Evolutionary conservation across 2,113 vertebrate genomes (phyloP), one percentile per base, ranked within the genome.

Genomic region (Ochotona princeps): DNA sequence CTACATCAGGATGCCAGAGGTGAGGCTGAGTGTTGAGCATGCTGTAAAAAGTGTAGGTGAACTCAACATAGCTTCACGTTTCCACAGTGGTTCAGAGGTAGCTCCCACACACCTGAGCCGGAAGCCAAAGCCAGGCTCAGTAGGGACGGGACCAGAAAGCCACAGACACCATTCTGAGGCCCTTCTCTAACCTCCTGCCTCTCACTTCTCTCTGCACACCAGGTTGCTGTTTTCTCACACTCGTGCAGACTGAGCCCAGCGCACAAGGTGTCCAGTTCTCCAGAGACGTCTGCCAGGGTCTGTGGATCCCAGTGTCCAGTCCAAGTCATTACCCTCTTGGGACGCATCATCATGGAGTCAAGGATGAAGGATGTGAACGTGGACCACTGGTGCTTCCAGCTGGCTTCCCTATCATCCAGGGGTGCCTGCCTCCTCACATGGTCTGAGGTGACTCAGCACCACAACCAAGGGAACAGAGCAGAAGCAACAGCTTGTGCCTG

Each of bases 171-270:
- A 8, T 44, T 32, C 66, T 44, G 51, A 73, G 54, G 54, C 54
- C 54, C 54, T 57, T 57, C 38, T 44, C 38, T 44, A 44, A 44
- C 38, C 38, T 18, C 38, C 38, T 18, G 18, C 54, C 54, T 18
- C 14, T 57, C 54, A 11, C 30, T 21, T 20, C 25, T 38, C 4
- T 51, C 21, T n/a, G 11, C 18, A 21, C 23, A n/a, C 17, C 32
- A 14, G 8, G 7, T 35, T n/a, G 74, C 57, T 4, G 0, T 20
- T n/a, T 21, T 30, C 44, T 7, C 8, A 1, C 0, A 12, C n/a
- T n/a, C 7, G 4, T 5, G 28, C n/a, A 54, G 17, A 63, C 18
- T 11, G 13, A 26, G 6, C 8, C 17, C 30, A 49, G 6, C 17
- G 73, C 30, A 13, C 1, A 2, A 5, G 7, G 35, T 8, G 15